Base-by-base conservation (phyloP, 2,888 invertebrate species). In the Drosophila pseudotalamancana region DNA sequence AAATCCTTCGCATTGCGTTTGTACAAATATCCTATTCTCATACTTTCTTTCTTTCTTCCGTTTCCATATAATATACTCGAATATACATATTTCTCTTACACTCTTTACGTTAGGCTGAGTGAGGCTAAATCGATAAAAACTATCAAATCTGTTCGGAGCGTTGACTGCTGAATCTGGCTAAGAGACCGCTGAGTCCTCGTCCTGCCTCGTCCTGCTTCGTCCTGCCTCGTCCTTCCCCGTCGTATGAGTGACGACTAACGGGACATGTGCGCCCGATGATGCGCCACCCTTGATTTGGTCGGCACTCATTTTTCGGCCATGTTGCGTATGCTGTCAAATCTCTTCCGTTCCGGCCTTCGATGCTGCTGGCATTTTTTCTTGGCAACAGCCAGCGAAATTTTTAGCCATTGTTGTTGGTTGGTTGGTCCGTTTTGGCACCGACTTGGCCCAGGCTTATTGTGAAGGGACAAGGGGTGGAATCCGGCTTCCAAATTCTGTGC, bases 121-220 rank as follows among this genome's bases (percentile, higher is more conserved):
- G 83, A 75, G 78, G 83, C 85, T 84, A 79, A 84, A 87, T 84
- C 84, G 87, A 84, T 84, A 84, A 84, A 87, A 84, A 84, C 87
- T 87, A 84, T 82, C 79, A 84, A 87, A 85, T 85, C 78, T 85
- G 79, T 78, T 69, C 66, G 60, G 77, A 77, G 77, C 63, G 57
- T 55, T 56, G 63, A 53, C 61, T 72, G 45, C 55, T 39, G 54
- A 37, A 8, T 29, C 23, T 60, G 32, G 0, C 0, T 5, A 9
- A 11, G 3, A 3, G 32, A 32, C 45, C 21, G 45, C 43, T 40
- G 57, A 27, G 9, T 21, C 48, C 29, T 14, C 21, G 54, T 35
- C 43, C 34, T 31, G 39, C 43, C 42, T 37, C 16, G 49, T 40
- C 19, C 45, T 56, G 35, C 72, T 68, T 78, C 74, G 18, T 9